Conservation (phyloP, 2,113 vertebrate genomes). For the Rissa tridactyla region DNA sequence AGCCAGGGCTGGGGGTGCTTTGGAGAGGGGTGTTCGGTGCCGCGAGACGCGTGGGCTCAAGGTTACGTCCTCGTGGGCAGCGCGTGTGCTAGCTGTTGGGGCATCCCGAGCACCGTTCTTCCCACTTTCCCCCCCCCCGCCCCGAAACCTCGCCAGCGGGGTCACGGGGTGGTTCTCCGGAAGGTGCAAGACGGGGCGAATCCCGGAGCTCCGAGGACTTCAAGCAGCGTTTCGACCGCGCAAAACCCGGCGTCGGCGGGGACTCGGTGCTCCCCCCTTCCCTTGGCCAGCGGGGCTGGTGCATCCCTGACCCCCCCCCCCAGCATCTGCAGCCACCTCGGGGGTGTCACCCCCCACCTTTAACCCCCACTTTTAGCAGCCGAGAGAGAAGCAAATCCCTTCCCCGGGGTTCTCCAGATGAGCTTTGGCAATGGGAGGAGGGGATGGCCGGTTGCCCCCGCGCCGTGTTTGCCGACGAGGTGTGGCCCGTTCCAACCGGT, state of each 20-base stretch:
- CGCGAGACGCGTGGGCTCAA: accelerated
- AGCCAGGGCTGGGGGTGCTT: neutral
- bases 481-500: neutral
- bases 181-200: neutral
- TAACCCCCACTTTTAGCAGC: neutral
- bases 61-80: neutral
- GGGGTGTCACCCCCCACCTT: too few species aligned
- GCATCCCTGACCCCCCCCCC: neutral
- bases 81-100: accelerated
- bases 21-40: neutral
- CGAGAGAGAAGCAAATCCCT: neutral
- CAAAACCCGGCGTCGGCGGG: accelerated
- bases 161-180: accelerated
- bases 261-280: neutral
- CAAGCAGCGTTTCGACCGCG: accelerated
- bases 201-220: neutral
- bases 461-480: neutral
- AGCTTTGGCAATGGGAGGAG: neutral
- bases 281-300: neutral
- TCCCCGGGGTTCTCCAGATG: neutral
- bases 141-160: neutral
- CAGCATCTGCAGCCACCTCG: neutral
- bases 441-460: neutral
- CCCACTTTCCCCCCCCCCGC: neutral
- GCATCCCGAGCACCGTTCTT: neutral